Conservation (phyloP, 2,797 vertebrate species). For the Etheostoma nigrum region DNA sequence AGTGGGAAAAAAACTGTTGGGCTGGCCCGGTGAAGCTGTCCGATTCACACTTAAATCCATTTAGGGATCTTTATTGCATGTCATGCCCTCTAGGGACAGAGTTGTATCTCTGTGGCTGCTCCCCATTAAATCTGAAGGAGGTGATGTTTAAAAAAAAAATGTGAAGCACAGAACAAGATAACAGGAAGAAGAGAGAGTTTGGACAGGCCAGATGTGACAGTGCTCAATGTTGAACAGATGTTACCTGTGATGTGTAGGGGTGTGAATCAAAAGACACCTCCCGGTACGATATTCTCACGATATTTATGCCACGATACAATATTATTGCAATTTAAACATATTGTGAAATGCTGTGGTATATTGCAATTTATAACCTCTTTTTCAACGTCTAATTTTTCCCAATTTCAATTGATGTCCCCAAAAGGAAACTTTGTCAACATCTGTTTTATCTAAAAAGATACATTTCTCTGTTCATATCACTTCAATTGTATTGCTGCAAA, state of each 20-base stretch:
- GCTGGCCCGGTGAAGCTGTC: not conserved
- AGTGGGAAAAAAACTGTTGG: not conserved
- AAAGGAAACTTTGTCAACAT: too few relatives aligned
- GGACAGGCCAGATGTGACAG: not conserved
- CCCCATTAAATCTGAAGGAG: not conserved
- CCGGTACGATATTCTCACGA: too few relatives aligned
- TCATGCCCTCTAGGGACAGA: not conserved
- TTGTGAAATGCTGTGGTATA: too few relatives aligned
- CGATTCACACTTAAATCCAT: not conserved
- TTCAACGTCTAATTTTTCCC: too few relatives aligned
- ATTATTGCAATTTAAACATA: too few relatives aligned
- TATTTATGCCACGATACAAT: too few relatives aligned
- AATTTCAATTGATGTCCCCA: too few relatives aligned
- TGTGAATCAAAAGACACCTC: too few relatives aligned
- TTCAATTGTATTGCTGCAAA: too few relatives aligned
- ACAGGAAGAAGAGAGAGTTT: not conserved
- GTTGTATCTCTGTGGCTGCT: not conserved
- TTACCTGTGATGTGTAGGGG: constrained; percentile 9
- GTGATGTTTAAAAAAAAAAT: constrained; percentile 3
- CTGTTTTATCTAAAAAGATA: too few relatives aligned
- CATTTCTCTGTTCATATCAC: too few relatives aligned
- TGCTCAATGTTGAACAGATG: constrained; percentile 27
- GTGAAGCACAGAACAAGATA: not conserved
- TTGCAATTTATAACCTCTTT: too few relatives aligned
- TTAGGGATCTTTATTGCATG: not conserved